Percentiles rank a stretch among this genome's conserved stretches.
Conservation (phyloP, 2,797 vertebrate species). For the Phalloptychus januarius region DNA sequence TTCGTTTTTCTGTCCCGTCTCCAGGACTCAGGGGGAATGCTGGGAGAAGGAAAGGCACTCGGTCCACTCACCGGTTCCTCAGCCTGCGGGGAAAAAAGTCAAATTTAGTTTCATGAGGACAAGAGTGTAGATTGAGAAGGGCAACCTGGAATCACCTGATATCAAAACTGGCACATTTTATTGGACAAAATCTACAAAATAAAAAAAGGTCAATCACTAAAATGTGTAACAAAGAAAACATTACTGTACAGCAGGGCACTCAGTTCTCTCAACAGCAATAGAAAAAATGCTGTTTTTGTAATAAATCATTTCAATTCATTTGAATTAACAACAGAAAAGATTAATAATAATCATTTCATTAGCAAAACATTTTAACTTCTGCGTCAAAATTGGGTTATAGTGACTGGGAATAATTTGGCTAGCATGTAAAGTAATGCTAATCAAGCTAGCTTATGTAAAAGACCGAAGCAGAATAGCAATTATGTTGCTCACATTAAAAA, state of each 20-base stretch:
- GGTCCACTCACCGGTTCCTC: constrained; percentile 42
- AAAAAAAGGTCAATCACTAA: not conserved
- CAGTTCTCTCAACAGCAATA: not conserved
- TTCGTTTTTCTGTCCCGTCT: constrained; percentile 33
- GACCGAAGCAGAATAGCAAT: not conserved
- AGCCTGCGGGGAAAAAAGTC: constrained; percentile 61
- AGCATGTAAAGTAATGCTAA: not conserved
- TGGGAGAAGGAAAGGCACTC: constrained; percentile 54
- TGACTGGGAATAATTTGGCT: not conserved
- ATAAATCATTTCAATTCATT: not conserved
- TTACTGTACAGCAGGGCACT: not conserved
- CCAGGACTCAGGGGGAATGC: constrained; percentile 47
- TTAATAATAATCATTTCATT: not conserved
- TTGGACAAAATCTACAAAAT: not conserved
- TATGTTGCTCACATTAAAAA: not conserved
- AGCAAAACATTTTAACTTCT: not conserved
- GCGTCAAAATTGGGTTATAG: not conserved
- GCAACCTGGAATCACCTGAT: not conserved
- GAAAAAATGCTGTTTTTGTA: not conserved
- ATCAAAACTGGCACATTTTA: not conserved
- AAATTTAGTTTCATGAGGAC: constrained; percentile 62
- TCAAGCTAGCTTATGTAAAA: not conserved
- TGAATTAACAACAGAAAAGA: not conserved
- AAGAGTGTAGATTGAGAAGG: constrained; percentile 53
- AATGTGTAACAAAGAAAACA: not conserved